Evolutionary conservation across 2,888 invertebrate genomes (phyloP).

Genomic region (Mythimna albipuncta): DNA sequence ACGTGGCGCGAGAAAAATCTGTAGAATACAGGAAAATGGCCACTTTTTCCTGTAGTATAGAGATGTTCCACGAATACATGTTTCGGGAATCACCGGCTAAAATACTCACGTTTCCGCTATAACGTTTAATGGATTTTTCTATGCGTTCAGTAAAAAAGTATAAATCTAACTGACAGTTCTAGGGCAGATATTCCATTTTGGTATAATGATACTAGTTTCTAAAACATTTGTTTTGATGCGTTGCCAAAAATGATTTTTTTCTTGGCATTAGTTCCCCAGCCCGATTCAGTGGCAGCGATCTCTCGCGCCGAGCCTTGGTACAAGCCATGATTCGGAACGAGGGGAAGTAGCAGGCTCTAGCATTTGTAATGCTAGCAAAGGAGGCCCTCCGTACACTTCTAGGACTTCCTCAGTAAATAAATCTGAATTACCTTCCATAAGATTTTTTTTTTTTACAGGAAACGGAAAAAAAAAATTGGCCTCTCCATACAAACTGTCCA

Average conservation of each 20-base stretch:
- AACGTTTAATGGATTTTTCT: not conserved
- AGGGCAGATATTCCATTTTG: conserved; percentile 12
- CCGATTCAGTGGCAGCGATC: not conserved
- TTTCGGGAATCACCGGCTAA: not conserved
- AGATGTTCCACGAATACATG: not conserved
- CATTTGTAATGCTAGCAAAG: no score
- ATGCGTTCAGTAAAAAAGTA: conserved; percentile 12
- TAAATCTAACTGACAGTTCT: conserved; percentile 10
- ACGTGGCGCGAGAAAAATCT: not conserved
- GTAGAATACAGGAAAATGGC: no score
- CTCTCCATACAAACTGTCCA: no score
- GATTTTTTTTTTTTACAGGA: no score
- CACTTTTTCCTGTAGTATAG: not conserved
- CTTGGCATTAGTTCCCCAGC: conserved; percentile 8
- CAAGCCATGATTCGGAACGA: no score
- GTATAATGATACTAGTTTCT: conserved; percentile 10
- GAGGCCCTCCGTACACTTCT: no score
- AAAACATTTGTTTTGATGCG: conserved; percentile 17
- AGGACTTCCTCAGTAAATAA: no score
- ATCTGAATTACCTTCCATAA: no score
- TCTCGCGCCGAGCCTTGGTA: no score
- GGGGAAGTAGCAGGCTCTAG: no score
- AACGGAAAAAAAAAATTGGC: no score
- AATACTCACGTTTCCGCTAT: conserved; percentile 5
- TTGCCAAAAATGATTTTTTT: conserved; percentile 35